These are phyloP conservation scores for Sepiola atlantica DNA, from an alignment of 2,888 invertebrate species.

Conservation along the genomic window DNA sequence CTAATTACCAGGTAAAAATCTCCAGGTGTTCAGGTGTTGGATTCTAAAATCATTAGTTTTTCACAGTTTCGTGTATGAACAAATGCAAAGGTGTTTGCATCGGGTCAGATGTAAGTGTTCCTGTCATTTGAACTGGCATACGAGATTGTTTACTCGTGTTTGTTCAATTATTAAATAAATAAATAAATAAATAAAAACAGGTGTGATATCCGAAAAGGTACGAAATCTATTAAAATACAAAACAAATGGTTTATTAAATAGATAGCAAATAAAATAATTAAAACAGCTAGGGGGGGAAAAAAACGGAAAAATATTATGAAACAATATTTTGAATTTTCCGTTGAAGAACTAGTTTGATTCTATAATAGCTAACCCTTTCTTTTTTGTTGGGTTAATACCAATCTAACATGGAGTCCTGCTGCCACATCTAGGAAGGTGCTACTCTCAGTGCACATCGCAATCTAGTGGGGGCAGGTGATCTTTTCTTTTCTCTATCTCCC, in stretches of 20 bases:
- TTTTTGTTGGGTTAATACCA: too few species aligned
- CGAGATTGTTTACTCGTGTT: not conserved
- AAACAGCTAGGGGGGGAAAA: not conserved
- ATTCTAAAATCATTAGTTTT: not conserved
- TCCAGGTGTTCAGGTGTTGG: conserved; percentile 32
- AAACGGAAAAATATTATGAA: too few species aligned
- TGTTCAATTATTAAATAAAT: not conserved
- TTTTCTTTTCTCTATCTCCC: too few species aligned
- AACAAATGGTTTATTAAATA: not conserved
- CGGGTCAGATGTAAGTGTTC: conserved; percentile 15
- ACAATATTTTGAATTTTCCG: too few species aligned
- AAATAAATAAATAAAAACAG: not conserved
- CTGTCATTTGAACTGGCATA: not conserved
- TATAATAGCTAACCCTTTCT: too few species aligned
- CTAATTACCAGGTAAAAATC: conserved; percentile 14
- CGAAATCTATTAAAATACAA: not conserved
- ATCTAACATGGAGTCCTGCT: too few species aligned
- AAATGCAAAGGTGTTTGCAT: conserved; percentile 10
- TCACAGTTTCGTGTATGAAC: not conserved
- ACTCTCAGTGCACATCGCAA: too few species aligned
- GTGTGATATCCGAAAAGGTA: not conserved
- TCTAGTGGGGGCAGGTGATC: too few species aligned
- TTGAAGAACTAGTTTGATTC: too few species aligned
- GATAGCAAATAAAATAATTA: not conserved
- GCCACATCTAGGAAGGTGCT: too few species aligned